These are phyloP conservation scores for Champsocephalus gunnari DNA, from an alignment of 2,797 vertebrate species.

Conservation along the genomic window DNA sequence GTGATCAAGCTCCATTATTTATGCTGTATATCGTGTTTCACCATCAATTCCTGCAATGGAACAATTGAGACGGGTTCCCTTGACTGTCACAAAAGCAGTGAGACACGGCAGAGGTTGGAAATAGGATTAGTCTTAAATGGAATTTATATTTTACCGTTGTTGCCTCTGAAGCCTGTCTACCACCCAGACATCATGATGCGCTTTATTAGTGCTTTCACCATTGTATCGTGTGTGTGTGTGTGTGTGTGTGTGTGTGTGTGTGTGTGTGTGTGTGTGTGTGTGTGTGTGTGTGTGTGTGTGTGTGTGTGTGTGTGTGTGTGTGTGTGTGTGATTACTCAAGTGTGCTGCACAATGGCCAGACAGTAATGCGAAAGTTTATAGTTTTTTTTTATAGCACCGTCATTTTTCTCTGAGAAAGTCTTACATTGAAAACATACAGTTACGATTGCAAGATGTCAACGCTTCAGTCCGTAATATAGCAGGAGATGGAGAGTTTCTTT, in stretches of 20 bases:
- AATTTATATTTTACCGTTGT: conserved; percentile 88
- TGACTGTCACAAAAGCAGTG: conserved; percentile 83
- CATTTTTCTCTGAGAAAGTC: conserved; percentile 47
- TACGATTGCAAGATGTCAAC: conserved; percentile 41
- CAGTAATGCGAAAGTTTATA: conserved; percentile 42
- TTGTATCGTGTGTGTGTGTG: conserved; percentile 43
- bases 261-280: conserved; percentile 33
- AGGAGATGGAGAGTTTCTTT: conserved; percentile 5
- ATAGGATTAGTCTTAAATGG: conserved; percentile 88
- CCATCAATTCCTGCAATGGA: conserved; percentile 82
- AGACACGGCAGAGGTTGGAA: conserved; percentile 83
- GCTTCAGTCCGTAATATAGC: conserved; percentile 27
- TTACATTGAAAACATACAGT: conserved; percentile 15
- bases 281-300: conserved; percentile 14
- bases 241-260: conserved; percentile 38
- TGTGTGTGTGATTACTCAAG: conserved; percentile 39
- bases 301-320: too few species aligned
- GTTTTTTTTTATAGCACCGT: conserved; percentile 28
- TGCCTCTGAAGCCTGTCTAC: conserved; percentile 83
- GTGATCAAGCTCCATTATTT: conserved; percentile 82
- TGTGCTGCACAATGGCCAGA: conserved; percentile 44
- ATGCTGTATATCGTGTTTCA: conserved; percentile 83
- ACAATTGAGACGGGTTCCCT: conserved; percentile 84
- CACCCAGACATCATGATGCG: conserved; percentile 81
- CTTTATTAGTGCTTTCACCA: conserved; percentile 54